Percentiles rank a stretch among this genome's conserved stretches.
Conservation (phyloP, 2,888 invertebrate species). For the Caenorhabditis sp. region DNA sequence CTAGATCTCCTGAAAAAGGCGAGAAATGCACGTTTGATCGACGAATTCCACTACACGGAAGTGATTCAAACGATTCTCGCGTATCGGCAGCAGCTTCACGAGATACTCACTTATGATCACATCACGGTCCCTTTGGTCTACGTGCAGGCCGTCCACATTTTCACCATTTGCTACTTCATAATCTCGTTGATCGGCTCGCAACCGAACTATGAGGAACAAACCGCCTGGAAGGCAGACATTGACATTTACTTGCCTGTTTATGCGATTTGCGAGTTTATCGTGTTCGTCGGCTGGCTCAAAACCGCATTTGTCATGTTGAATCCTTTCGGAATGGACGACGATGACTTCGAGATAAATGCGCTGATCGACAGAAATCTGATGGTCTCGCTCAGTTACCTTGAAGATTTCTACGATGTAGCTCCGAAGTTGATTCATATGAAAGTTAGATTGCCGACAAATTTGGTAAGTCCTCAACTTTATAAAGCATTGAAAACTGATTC, state of each 20-base stretch:
- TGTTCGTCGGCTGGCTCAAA: constrained; percentile 69
- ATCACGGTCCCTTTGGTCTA: constrained; percentile 69
- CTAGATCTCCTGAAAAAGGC: constrained; percentile 41
- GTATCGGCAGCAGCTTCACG: constrained; percentile 66
- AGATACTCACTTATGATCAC: constrained; percentile 67
- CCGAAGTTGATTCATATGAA: constrained; percentile 63
- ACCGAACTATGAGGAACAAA: constrained; percentile 39
- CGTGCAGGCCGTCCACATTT: constrained; percentile 65
- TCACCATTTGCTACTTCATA: constrained; percentile 61
- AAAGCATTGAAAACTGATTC: too few relatives aligned
- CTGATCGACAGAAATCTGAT: constrained; percentile 69
- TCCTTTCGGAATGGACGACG: constrained; percentile 72
- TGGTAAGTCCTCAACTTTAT: constrained; percentile 47
- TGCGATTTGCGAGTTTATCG: constrained; percentile 63
- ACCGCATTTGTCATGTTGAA: constrained; percentile 69
- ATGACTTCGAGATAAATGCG: constrained; percentile 70
- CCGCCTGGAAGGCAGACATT: constrained; percentile 18
- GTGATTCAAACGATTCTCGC: constrained; percentile 56
- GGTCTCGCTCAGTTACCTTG: constrained; percentile 63
- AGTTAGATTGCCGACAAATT: constrained; percentile 62
- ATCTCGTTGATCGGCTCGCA: constrained; percentile 62
- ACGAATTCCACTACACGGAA: constrained; percentile 47
- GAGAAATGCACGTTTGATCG: constrained; percentile 33
- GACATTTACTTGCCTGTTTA: constrained; percentile 62
- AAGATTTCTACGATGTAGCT: constrained; percentile 63